Percentiles rank a stretch among this genome's conserved stretches.
Evolutionary conservation across 2,797 vertebrate genomes (phyloP).

Genomic region (Staurois parvus): DNA sequence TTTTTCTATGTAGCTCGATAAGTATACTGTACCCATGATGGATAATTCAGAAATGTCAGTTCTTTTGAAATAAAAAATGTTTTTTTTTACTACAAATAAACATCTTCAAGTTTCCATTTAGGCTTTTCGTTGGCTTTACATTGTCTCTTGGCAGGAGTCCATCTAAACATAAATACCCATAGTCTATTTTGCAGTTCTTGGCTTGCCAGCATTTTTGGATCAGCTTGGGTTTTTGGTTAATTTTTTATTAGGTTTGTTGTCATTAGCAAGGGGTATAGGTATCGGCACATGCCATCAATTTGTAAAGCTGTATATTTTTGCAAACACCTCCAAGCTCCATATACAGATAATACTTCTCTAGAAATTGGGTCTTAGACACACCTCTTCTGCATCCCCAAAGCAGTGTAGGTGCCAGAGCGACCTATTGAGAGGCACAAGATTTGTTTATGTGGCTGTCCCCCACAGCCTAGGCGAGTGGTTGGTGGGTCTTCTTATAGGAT

Average conservation of each 20-base stretch:
- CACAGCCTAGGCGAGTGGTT: too few relatives aligned
- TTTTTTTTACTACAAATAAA: constrained; percentile 20
- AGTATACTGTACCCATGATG: not conserved
- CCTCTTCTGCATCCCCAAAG: too few relatives aligned
- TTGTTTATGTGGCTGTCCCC: too few relatives aligned
- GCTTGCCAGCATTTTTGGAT: constrained; percentile 19
- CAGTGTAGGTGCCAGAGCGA: too few relatives aligned
- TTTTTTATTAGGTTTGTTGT: not conserved
- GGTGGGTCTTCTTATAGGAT: too few relatives aligned
- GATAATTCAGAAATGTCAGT: not conserved
- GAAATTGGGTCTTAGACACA: too few relatives aligned
- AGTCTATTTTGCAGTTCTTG: constrained; percentile 20
- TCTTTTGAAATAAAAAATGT: not conserved
- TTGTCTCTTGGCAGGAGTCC: constrained; percentile 33
- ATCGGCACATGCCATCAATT: too few relatives aligned
- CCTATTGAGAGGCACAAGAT: too few relatives aligned
- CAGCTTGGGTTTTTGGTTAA: not conserved
- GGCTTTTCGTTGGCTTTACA: constrained; percentile 1
- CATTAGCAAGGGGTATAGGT: too few relatives aligned
- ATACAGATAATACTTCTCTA: too few relatives aligned
- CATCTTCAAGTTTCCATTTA: constrained; percentile 32
- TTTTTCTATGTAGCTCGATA: not conserved
- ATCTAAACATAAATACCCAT: not conserved
- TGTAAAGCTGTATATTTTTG: too few relatives aligned
- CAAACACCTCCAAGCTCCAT: too few relatives aligned